Base-by-base conservation (phyloP, 2,888 invertebrate genomes). In the Rugalucina vietnamica region DNA sequence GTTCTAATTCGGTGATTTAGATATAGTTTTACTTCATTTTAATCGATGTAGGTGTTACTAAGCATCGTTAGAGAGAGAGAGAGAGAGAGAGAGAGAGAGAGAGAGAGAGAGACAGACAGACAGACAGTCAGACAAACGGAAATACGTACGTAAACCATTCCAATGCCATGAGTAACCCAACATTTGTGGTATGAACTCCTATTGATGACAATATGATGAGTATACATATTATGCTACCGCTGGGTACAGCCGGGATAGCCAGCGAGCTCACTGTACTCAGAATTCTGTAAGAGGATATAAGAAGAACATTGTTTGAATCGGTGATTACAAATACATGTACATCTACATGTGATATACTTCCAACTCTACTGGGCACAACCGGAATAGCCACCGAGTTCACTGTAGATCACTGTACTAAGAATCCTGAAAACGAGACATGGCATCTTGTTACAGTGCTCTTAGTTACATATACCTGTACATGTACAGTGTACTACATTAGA, bases 91-190 rank as follows among this genome's bases (percentile, higher is more conserved):
- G n/a, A n/a, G n/a, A n/a, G n/a, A n/a, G n/a, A n/a, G n/a, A n/a
- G n/a, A n/a, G n/a, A n/a, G n/a, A n/a, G n/a, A n/a, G n/a, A n/a
- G n/a, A n/a, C n/a, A n/a, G n/a, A n/a, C n/a, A n/a, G n/a, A n/a
- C n/a, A n/a, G n/a, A n/a, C n/a, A n/a, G n/a, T n/a, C n/a, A n/a
- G n/a, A n/a, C n/a, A 43, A 43, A 18, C 43, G 18, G 43, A 12
- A 43, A 32, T 75, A 89, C 91, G 86, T 85, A 92, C 92, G 88
- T 81, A 81, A 87, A 89, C 91, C 92, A 92, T 75, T 92, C 92
- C 1, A 91, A 76, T 0, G 92, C 88, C 79, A 91, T 83, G 21
- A 92, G 84, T 18, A 92, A 82, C 2, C 90, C 91, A 14, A 92
- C 84, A 76, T 88, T 85, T 14, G 76, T 78, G 8, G 87, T 75